Evolutionary conservation across 2,888 invertebrate species (phyloP).

Genomic region (Sialis fuliginosa): DNA sequence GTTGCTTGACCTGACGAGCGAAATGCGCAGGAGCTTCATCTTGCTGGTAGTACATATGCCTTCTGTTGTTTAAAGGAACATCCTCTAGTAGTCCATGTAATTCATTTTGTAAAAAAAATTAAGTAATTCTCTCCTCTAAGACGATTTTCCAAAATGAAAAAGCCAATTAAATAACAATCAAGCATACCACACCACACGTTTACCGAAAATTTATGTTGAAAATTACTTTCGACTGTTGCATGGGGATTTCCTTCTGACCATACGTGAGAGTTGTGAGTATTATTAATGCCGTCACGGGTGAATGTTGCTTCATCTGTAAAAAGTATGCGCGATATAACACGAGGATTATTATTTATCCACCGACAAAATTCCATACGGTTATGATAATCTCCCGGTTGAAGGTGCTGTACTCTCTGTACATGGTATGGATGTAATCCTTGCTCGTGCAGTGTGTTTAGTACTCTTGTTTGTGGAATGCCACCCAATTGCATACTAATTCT

Average conservation of each 20-base stretch:
- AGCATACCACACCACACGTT: background rate
- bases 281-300: constrained; percentile 4
- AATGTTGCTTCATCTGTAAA: constrained; percentile 8
- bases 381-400: constrained; percentile 3
- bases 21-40: too few species aligned
- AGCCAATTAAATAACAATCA: background rate
- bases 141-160: too few species aligned
- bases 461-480: constrained; percentile 8
- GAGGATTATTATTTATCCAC: constrained; percentile 8
- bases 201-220: background rate
- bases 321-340: constrained; percentile 7
- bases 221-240: background rate
- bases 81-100: too few species aligned
- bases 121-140: too few species aligned
- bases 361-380: constrained; percentile 8
- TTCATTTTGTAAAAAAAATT: too few species aligned
- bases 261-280: background rate
- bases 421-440: constrained; percentile 7
- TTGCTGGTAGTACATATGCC: too few species aligned
- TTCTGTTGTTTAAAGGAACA: too few species aligned
- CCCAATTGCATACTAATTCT: constrained; percentile 6
- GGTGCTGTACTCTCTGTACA: constrained; percentile 6
- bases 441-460: constrained; percentile 9
- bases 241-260: background rate
- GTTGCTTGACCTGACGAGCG: too few species aligned